Conservation (phyloP, 2,113 vertebrate genomes). For the Talpa occidentalis region DNA sequence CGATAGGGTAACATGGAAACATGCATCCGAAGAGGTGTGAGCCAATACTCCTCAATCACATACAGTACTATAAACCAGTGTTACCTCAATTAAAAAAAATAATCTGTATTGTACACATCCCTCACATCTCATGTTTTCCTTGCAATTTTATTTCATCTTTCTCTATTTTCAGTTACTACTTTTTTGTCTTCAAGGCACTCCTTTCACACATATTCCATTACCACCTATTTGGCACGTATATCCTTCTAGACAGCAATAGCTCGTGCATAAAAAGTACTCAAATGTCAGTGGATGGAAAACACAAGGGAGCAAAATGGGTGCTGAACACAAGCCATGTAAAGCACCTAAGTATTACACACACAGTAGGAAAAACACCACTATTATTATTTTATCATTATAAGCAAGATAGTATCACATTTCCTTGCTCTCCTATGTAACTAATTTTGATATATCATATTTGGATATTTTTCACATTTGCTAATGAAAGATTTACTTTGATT, state of each 20-base stretch:
- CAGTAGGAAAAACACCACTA: not conserved
- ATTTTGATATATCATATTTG: not conserved
- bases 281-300: not conserved
- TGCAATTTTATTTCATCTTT: conserved; percentile 9
- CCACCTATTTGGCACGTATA: not conserved
- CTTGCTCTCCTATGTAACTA: not conserved
- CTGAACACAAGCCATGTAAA: not conserved
- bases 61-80: too few species aligned
- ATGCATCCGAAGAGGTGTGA: too few species aligned
- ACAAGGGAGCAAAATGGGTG: not conserved
- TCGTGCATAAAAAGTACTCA: not conserved
- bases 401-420: not conserved
- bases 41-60: too few species aligned
- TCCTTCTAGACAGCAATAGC: not conserved
- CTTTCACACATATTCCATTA: not conserved
- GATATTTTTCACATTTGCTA: conserved; percentile 28
- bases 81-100: too few species aligned
- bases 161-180: not conserved
- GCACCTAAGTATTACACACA: not conserved
- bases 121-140: not conserved
- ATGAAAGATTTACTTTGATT: not conserved
- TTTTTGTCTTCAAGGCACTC: conserved; percentile 1
- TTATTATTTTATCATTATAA: conserved; percentile 16
- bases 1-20: too few species aligned
- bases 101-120: not conserved